Evolutionary conservation across 2,888 invertebrate species (phyloP).

Genomic region (Teleiodes luculella): DNA sequence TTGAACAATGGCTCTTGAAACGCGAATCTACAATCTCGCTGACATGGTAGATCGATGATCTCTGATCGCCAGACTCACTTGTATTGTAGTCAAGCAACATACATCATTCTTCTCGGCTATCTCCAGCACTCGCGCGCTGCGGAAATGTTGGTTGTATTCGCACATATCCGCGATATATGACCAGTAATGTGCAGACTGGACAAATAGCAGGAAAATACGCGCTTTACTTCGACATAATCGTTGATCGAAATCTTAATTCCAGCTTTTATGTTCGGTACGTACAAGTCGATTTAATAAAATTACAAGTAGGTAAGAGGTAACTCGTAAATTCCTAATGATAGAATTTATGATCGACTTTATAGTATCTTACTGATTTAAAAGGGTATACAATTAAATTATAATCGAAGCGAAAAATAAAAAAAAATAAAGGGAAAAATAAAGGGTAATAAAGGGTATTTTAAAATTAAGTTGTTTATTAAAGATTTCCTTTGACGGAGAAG

Average conservation of each 20-base stretch:
- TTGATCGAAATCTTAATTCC: slow-evolving; percentile 3
- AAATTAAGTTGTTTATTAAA: no score
- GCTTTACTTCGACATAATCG: background rate
- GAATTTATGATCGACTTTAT: no score
- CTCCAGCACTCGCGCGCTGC: background rate
- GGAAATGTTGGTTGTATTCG: slow-evolving; percentile 2
- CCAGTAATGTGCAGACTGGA: slow-evolving; percentile 3
- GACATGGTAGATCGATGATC: slow-evolving; percentile 16
- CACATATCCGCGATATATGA: background rate
- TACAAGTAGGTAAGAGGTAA: background rate
- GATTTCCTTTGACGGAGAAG: no score
- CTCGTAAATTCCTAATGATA: background rate
- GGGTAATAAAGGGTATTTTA: no score
- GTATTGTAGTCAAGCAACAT: background rate
- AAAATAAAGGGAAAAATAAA: no score
- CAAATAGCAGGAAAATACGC: slow-evolving; percentile 2
- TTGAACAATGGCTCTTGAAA: slow-evolving; percentile 4
- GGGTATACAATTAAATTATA: no score
- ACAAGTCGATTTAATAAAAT: background rate
- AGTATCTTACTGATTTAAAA: no score
- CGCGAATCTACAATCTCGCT: slow-evolving; percentile 12
- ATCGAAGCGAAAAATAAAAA: no score
- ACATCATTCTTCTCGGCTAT: slow-evolving; percentile 3
- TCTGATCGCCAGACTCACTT: no score
- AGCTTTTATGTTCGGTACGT: background rate